These are phyloP conservation scores for Drosophila watanabei DNA, from an alignment of 1,140 invertebrate species.

Conservation along the genomic window DNA sequence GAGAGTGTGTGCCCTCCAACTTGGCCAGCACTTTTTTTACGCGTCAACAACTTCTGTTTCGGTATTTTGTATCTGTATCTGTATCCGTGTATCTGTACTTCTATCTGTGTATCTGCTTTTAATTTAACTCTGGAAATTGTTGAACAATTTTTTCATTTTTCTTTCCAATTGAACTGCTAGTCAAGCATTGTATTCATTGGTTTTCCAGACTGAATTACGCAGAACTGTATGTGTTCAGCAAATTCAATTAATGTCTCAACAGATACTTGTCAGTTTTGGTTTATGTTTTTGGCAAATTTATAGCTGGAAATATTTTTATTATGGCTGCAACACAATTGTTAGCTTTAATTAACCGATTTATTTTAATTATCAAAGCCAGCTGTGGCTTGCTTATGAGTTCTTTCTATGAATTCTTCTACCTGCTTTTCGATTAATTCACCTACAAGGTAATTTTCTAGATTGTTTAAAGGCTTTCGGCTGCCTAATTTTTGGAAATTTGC, in stretches of 20 bases:
- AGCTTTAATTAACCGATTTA: constrained; percentile 12
- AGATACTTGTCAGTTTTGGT: constrained; percentile 7
- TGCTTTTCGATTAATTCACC: constrained; percentile 30
- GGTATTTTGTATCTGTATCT: neutral
- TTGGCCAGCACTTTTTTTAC: constrained; percentile 32
- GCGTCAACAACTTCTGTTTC: constrained; percentile 16
- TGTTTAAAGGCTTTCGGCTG: constrained; percentile 9
- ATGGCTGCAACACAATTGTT: neutral
- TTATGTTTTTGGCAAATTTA: constrained; percentile 11
- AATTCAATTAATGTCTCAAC: constrained; percentile 16
- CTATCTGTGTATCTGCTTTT: constrained; percentile 9
- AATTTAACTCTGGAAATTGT: constrained; percentile 18
- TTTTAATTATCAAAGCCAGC: constrained; percentile 9
- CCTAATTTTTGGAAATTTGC: constrained; percentile 4
- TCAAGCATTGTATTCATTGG: constrained; percentile 3
- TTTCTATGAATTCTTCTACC: constrained; percentile 11
- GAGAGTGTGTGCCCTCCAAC: constrained; percentile 18
- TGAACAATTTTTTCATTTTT: neutral
- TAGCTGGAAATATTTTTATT: constrained; percentile 4
- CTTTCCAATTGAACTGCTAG: constrained; percentile 17
- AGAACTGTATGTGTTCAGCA: neutral
- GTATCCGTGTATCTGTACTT: constrained; percentile 2
- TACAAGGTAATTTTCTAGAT: constrained; percentile 12
- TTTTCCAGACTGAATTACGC: constrained; percentile 10
- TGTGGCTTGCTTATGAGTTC: neutral